These are phyloP conservation scores for Momotus momota DNA, from an alignment of 2,797 vertebrate species.

Conservation along the genomic window DNA sequence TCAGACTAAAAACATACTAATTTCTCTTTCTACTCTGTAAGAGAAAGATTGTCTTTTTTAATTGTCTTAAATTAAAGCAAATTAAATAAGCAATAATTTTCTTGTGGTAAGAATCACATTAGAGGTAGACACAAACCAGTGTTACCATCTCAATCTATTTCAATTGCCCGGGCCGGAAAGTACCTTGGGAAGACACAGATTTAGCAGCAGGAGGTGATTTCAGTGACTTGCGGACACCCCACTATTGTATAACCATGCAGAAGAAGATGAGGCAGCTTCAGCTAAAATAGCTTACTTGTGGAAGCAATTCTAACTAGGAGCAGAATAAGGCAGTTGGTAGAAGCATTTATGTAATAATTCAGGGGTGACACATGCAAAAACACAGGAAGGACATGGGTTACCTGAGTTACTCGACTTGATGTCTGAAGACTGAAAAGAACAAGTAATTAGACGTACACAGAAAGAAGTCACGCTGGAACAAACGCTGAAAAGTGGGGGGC, in stretches of 20 bases:
- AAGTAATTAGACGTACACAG: background rate
- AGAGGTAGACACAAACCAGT: background rate
- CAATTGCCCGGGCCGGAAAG: background rate
- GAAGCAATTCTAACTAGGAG: constrained; percentile 52
- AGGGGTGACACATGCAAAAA: background rate
- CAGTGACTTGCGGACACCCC: background rate
- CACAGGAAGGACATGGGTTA: background rate
- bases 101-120: background rate
- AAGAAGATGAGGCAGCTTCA: constrained; percentile 5
- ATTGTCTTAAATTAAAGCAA: background rate
- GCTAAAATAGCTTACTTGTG: constrained; percentile 37
- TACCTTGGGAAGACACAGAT: background rate
- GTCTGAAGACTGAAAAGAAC: background rate
- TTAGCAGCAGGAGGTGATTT: background rate
- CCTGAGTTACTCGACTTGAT: background rate
- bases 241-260: background rate
- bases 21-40: background rate
- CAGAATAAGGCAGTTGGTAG: constrained; percentile 23
- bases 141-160: background rate
- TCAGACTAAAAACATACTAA: background rate
- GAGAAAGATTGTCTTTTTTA: background rate
- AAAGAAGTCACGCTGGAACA: background rate
- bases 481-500: background rate
- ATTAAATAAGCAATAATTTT: background rate
- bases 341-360: background rate